A percentile compares a stretch with the other conserved stretches of the same genome.
These are phyloP conservation scores for Ips nitidus DNA, from an alignment of 1,140 invertebrate genomes.

Conservation along the genomic window DNA sequence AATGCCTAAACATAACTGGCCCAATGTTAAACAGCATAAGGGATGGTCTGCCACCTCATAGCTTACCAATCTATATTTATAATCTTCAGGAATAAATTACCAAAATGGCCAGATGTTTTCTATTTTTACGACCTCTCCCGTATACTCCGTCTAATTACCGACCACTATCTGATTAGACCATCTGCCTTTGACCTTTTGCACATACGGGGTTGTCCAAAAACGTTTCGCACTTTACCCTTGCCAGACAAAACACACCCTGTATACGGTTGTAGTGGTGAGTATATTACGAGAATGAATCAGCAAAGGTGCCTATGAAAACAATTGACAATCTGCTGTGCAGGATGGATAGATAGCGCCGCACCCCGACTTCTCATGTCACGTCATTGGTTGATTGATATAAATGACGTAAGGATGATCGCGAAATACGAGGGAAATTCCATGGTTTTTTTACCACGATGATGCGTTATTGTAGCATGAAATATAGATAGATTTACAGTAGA, in stretches of 20 bases:
- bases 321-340: background rate
- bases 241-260: background rate
- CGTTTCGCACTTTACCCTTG: background rate
- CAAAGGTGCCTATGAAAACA: background rate
- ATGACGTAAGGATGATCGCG: background rate
- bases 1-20: no score
- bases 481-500: no score
- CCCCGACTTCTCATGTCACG: background rate
- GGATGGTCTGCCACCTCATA: no score
- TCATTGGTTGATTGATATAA: conserved; percentile 13
- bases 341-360: conserved; percentile 7
- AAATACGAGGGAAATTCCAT: no score
- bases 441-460: no score
- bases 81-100: conserved; percentile 5
- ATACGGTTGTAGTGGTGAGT: background rate
- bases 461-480: no score
- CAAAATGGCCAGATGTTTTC: conserved; percentile 8
- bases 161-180: conserved; percentile 13
- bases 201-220: background rate
- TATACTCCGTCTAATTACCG: conserved; percentile 11
- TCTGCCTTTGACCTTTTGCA: conserved; percentile 13
- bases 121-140: conserved; percentile 15
- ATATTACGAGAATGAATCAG: conserved; percentile 6
- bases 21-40: no score
- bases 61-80: background rate